These are phyloP conservation scores for Hyles lineata DNA, from an alignment of 2,888 invertebrate genomes.

Conservation along the genomic window DNA sequence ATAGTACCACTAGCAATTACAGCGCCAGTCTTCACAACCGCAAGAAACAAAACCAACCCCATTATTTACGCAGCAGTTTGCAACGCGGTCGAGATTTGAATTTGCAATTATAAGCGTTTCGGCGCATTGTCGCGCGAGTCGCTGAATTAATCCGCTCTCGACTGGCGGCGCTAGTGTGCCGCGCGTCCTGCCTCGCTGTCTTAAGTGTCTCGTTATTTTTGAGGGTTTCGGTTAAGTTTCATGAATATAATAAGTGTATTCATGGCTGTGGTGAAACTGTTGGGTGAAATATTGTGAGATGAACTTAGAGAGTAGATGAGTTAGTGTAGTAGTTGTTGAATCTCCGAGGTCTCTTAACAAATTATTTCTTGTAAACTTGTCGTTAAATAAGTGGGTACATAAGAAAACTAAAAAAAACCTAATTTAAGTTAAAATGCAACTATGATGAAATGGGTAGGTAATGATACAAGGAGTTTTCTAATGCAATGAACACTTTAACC, in stretches of 20 bases:
- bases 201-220: neutral
- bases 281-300: too few relatives aligned
- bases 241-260: neutral
- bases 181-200: neutral
- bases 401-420: too few relatives aligned
- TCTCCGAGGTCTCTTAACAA: too few relatives aligned
- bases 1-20: neutral
- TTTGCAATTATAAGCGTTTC: slow-evolving; percentile 28
- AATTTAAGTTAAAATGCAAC: too few relatives aligned
- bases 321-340: neutral
- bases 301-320: neutral
- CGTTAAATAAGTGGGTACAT: too few relatives aligned
- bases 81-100: neutral
- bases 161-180: neutral
- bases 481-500: too few relatives aligned
- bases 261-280: too few relatives aligned
- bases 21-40: neutral
- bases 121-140: slow-evolving; percentile 21
- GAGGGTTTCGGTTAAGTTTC: neutral
- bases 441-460: too few relatives aligned
- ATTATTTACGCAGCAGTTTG: neutral
- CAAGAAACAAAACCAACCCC: neutral
- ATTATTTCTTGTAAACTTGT: too few relatives aligned
- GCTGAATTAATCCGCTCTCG: slow-evolving; percentile 23
- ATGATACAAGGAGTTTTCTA: too few relatives aligned